These are phyloP conservation scores for Apamea anceps DNA, from an alignment of 2,888 invertebrate genomes.

Conservation along the genomic window DNA sequence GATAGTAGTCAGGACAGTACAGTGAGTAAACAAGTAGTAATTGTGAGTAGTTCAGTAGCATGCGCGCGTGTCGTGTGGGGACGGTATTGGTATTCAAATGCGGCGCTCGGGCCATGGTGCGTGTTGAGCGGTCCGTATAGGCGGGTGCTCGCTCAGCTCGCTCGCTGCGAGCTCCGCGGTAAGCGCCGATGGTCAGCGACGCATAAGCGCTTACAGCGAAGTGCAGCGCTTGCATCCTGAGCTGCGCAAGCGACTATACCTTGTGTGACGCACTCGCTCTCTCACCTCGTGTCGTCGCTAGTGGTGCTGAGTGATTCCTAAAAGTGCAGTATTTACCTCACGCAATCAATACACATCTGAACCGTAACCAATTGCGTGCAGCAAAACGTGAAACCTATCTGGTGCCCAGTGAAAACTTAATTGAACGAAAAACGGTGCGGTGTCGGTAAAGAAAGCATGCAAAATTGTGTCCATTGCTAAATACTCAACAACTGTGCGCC, in stretches of 20 bases:
- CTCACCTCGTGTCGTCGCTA: constrained; percentile 90
- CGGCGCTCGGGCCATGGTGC: constrained; percentile 90
- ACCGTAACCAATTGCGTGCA: constrained; percentile 73
- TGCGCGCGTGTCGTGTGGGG: constrained; percentile 90
- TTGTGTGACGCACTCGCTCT: constrained; percentile 88
- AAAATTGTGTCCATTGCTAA: constrained; percentile 90
- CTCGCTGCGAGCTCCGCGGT: constrained; percentile 37
- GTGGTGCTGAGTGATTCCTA: constrained; percentile 89
- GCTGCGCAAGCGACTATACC: constrained; percentile 63
- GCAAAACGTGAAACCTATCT: constrained; percentile 84
- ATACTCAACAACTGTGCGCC: constrained; percentile 91
- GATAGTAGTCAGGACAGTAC: constrained; percentile 85
- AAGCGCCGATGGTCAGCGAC: constrained; percentile 38
- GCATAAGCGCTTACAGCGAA: constrained; percentile 44
- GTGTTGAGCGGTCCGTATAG: constrained; percentile 76
- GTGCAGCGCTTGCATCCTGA: constrained; percentile 37
- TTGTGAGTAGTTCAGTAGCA: constrained; percentile 88
- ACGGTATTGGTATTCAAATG: constrained; percentile 94
- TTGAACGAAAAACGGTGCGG: constrained; percentile 88
- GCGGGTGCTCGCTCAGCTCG: constrained; percentile 64
- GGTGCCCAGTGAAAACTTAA: constrained; percentile 89
- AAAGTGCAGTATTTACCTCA: constrained; percentile 83
- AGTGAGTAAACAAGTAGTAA: constrained; percentile 89
- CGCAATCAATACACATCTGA: constrained; percentile 69
- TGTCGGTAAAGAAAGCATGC: constrained; percentile 90